Conservation (phyloP, 2,888 invertebrate species). For the Cryptops parisi region DNA sequence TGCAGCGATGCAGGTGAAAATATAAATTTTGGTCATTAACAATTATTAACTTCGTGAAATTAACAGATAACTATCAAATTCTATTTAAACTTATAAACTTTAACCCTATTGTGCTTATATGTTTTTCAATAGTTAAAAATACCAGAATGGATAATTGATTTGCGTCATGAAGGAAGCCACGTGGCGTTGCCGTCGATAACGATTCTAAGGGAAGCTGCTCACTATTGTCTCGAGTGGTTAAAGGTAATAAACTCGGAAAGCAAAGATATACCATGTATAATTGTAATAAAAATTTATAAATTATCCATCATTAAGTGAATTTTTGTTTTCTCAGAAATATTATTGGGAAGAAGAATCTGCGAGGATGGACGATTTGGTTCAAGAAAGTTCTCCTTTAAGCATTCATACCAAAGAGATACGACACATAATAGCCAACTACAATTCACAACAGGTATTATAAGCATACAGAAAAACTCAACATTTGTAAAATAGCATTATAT, state of each 20-base stretch:
- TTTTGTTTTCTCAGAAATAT: neutral
- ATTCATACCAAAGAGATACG: too few species aligned
- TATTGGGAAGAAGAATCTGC: constrained; percentile 1
- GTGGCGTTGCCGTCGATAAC: constrained; percentile 48
- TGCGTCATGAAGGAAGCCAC: constrained; percentile 66
- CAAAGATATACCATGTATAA: too few species aligned
- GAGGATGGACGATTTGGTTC: neutral
- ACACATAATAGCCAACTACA: too few species aligned
- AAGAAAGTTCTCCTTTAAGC: too few species aligned
- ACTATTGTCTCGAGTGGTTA: constrained; percentile 52
- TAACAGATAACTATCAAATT: constrained; percentile 19
- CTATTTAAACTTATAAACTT: constrained; percentile 38
- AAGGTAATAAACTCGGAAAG: too few species aligned
- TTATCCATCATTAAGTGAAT: neutral
- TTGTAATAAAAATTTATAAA: too few species aligned
- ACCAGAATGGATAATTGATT: constrained; percentile 62
- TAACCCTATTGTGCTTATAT: constrained; percentile 43
- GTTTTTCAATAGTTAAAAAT: constrained; percentile 49
- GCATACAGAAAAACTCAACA: too few species aligned
- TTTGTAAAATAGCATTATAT: too few species aligned
- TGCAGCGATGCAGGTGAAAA: too few species aligned
- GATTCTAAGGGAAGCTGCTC: constrained; percentile 46
- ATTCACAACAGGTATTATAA: too few species aligned
- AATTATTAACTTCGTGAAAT: constrained; percentile 23
- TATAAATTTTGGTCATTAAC: too few species aligned